Conservation (phyloP, 2,888 invertebrate species). For the Andrena minutula region DNA sequence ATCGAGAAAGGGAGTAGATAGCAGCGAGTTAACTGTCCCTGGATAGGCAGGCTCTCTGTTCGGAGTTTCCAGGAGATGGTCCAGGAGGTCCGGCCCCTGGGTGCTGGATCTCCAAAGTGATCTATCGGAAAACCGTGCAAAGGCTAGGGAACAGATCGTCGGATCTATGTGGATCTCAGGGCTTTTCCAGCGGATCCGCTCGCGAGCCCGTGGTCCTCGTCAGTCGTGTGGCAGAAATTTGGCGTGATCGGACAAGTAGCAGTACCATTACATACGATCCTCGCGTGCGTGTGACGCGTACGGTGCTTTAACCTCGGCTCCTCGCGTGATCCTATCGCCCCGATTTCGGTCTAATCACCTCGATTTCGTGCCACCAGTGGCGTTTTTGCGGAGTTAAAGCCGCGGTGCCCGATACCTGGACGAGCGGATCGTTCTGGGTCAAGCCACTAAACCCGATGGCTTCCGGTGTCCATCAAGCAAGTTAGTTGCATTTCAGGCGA, state of each 20-base stretch:
- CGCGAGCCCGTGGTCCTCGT: conserved; percentile 28
- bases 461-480: conserved; percentile 2
- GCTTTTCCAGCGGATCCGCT: conserved; percentile 16
- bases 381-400: conserved; percentile 39
- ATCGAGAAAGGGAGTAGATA: conserved; percentile 11
- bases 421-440: conserved; percentile 22
- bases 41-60: conserved; percentile 4
- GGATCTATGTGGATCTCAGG: background rate
- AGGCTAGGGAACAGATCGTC: background rate
- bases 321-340: conserved; percentile 66
- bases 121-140: background rate
- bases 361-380: conserved; percentile 47
- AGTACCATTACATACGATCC: conserved; percentile 39
- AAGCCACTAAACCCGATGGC: background rate
- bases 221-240: conserved; percentile 59
- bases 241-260: conserved; percentile 63
- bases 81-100: background rate
- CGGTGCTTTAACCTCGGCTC: conserved; percentile 54
- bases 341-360: conserved; percentile 52
- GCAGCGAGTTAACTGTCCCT: conserved; percentile 20
- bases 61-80: background rate
- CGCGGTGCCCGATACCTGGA: conserved; percentile 13
- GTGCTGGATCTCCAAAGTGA: background rate
- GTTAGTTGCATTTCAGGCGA: background rate
- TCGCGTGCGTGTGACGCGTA: conserved; percentile 31